Evolutionary conservation across 2,888 invertebrate species (phyloP).

Genomic region (Patella ulyssiponensis): DNA sequence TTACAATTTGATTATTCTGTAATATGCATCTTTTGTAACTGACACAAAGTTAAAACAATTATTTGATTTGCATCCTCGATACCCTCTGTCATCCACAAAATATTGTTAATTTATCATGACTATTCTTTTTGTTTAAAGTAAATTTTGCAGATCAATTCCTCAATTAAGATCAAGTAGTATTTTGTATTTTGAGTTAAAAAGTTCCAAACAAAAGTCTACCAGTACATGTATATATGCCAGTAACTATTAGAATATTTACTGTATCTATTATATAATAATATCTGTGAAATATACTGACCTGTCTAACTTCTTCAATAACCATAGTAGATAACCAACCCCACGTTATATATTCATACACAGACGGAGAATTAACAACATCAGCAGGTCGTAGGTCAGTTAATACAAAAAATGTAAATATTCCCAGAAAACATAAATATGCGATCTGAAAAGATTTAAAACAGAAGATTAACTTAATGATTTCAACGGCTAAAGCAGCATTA

Average conservation of each 20-base stretch:
- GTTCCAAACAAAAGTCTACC: neutral
- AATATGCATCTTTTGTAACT: no score
- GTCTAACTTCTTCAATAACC: conserved; percentile 67
- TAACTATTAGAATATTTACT: conserved; percentile 1
- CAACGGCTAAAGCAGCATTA: no score
- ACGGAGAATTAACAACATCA: conserved; percentile 33
- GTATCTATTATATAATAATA: neutral
- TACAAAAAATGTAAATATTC: conserved; percentile 66
- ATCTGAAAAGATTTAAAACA: conserved; percentile 51
- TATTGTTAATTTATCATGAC: no score
- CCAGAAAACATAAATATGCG: conserved; percentile 65
- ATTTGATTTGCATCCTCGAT: no score
- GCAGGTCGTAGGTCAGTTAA: conserved; percentile 62
- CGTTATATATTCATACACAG: conserved; percentile 56
- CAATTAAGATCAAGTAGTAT: no score
- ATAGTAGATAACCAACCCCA: conserved; percentile 68
- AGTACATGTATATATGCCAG: neutral
- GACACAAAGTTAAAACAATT: no score
- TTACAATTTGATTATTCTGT: no score
- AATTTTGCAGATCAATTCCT: no score
- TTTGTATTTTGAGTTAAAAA: no score
- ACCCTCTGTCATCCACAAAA: no score
- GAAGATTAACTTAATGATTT: no score
- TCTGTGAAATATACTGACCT: conserved; percentile 55
- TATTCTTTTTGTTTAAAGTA: no score